Percentiles rank a stretch among this genome's conserved stretches.
Conservation (phyloP, 2,113 vertebrate species). For the Helogale parvula region DNA sequence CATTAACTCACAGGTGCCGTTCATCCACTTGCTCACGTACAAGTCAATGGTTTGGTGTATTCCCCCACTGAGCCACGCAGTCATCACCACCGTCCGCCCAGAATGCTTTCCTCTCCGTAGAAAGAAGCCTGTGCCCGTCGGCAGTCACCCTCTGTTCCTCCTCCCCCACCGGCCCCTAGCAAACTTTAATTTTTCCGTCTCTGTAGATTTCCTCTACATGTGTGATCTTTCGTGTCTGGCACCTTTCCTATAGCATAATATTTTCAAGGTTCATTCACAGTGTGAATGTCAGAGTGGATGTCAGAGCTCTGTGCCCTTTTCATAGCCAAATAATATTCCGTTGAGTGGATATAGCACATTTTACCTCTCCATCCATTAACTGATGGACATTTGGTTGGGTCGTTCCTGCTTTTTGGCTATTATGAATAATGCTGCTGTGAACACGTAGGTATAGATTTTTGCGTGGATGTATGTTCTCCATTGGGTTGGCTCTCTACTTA, state of each 20-base stretch:
- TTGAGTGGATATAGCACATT: neutral
- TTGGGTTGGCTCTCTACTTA: neutral
- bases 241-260: neutral
- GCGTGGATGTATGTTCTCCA: neutral
- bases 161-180: neutral
- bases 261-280: neutral
- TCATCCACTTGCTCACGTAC: too few relatives aligned
- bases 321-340: neutral
- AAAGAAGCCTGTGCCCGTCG: neutral
- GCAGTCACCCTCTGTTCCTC: neutral
- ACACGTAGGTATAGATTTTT: neutral
- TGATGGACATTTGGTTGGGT: neutral
- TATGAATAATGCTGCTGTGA: neutral
- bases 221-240: neutral
- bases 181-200: neutral
- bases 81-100: neutral
- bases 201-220: neutral
- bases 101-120: neutral
- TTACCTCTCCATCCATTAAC: neutral
- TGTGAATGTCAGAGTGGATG: neutral
- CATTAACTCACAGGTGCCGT: fast-evolving
- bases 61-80: neutral
- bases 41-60: fast-evolving
- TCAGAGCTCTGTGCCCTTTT: neutral
- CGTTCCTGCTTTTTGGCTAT: neutral